Base-by-base conservation (phyloP, 2,797 vertebrate genomes). In the Alfaro cultratus region DNA sequence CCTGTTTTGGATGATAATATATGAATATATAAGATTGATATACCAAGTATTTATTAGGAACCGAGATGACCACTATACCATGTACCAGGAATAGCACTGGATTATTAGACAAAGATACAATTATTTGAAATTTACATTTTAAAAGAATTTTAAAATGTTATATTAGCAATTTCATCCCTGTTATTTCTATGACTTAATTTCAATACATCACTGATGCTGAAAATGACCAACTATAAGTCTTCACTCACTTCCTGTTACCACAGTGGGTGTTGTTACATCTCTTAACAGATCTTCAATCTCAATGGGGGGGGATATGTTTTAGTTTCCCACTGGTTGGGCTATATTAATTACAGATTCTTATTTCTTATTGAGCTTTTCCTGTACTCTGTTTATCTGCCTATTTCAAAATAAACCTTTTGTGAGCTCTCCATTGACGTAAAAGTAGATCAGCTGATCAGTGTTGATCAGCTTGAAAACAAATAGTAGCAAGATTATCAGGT, bases 401-500 rank as follows among this genome's bases (percentile, higher is more conserved):
- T 13, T 67, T 9, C 18, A 67, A 21, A 36, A 67, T 39, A 39
- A 51, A 73, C 47, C 3, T 51, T 21, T 51, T 73, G n/a, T 74
- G 73, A 34, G 29, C 1, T 55, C 26, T 31, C 60, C 10, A 62
- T 18, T 55, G 0, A 45, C 43, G 16, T 55, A 11, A 13, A 64
- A 18, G 18, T 16, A 3, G 7, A 0, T 10, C 75, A 68, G 36
- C 26, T 2, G n/a, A 57, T 16, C 9, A 21, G 21, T 51, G 36
- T 55, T 77, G 18, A 68, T 79, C 39, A 57, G 23, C 21, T 51
- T 68, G 5, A 70, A 70, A 78, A 41, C 36, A 75, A 45, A 26
- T 23, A 3, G 23, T 8, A 9, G 60, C 77, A 71, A 39, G 34
- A n/a, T 51, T 0, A 12, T 77, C 21, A 18, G 26, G 36, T 34